Evolutionary conservation across 2,888 invertebrate species (phyloP), one percentile per base, ranked within the genome.

Genomic region (Platycnemis pennipes): DNA sequence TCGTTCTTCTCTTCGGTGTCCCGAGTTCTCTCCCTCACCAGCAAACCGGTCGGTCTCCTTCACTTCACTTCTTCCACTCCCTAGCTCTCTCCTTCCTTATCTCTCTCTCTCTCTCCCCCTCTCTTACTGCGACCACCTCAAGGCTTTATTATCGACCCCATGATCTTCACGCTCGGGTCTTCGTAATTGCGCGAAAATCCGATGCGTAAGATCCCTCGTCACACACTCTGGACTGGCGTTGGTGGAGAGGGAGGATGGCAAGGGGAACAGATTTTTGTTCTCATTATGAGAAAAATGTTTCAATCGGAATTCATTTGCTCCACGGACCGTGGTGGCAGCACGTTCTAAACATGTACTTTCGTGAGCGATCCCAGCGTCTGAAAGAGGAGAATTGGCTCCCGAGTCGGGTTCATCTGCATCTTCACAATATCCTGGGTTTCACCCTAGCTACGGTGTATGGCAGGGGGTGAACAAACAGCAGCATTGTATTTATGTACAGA

Each of bases 181-280:
- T 85, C 95, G 94, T 49, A 88, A 46, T 94, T 94, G 37, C 56
- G 94, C 49, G 94, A 91, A 95, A 95, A 95, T 26, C 63, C 26
- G 63, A 63, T 26, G 63, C 63, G 63, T 26, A 63, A 63, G n/a
- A 63, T 63, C n/a, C 63, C n/a, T 26, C 63, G 26, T n/a, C 3
- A 4, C 63, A n/a, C 26, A 5, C 63, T 26, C n/a, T 26, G 5
- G 22, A n/a, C n/a, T n/a, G n/a, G n/a, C n/a, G n/a, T n/a, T n/a
- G n/a, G n/a, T n/a, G n/a, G n/a, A n/a, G n/a, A n/a, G n/a, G n/a
- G n/a, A n/a, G n/a, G n/a, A n/a, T n/a, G n/a, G n/a, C 2, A 5
- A 4, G 8, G 63, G 63, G n/a, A 3, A 63, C 7, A 63, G 63
- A 63, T 63, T 63, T 87, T 87, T n/a, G 88, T 46, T 88, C 88